Evolutionary conservation across 2,113 vertebrate species (phyloP).

Genomic region (Erythrolamprus reginae): DNA sequence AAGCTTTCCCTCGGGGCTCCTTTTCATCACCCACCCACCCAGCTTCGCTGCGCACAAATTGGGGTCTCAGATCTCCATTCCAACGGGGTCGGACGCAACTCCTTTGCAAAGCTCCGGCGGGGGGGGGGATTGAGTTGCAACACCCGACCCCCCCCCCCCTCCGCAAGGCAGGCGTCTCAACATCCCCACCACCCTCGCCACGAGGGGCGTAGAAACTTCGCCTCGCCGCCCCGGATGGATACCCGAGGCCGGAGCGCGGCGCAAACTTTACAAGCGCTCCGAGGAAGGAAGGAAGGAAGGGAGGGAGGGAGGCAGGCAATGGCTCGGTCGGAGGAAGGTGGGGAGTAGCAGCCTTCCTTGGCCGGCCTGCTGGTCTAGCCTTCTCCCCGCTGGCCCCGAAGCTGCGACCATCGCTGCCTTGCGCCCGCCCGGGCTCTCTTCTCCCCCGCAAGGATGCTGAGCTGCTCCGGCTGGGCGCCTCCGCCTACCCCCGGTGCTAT

Average conservation of each 20-base stretch:
- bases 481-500: background rate
- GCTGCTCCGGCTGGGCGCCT: background rate
- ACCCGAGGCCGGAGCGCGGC: background rate
- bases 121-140: background rate
- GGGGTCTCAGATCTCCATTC: background rate
- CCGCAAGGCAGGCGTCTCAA: background rate
- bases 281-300: no score
- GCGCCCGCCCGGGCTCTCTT: background rate
- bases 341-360: no score
- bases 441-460: background rate
- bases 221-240: slow-evolving; percentile 8
- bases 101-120: background rate
- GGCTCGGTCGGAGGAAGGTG: no score
- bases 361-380: background rate
- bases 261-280: background rate
- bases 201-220: background rate
- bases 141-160: no score
- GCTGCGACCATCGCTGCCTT: background rate
- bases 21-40: background rate
- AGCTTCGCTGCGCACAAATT: background rate
- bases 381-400: background rate
- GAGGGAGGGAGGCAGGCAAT: no score
- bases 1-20: background rate
- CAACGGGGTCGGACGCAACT: background rate
- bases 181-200: rapidly evolving